Percentiles rank a stretch among this genome's conserved stretches.
Evolutionary conservation across 2,888 invertebrate genomes (phyloP).

Genomic region (Octodonta nipae): DNA sequence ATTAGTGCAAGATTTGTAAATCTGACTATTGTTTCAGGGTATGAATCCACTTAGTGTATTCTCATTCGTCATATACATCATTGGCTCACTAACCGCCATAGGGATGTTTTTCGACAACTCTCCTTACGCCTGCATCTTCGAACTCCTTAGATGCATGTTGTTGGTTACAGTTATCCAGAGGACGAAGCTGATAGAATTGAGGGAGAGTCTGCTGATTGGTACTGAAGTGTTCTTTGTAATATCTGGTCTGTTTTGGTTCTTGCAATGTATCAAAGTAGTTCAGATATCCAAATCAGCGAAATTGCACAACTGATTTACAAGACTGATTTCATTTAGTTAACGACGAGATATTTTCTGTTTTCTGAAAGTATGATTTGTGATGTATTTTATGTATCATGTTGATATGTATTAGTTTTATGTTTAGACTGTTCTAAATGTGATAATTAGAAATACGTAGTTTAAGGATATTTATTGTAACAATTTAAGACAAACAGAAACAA

Average conservation of each 20-base stretch:
- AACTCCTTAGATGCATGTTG: conserved; percentile 50
- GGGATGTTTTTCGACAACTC: conserved; percentile 60
- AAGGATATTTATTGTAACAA: too few relatives aligned
- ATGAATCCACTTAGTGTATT: conserved; percentile 46
- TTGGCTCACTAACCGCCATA: conserved; percentile 53
- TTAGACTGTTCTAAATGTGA: too few relatives aligned
- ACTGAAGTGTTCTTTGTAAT: conserved; percentile 45
- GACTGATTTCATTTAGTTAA: too few relatives aligned
- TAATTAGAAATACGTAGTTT: too few relatives aligned
- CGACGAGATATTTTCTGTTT: too few relatives aligned
- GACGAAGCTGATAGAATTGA: conserved; percentile 32
- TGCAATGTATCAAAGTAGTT: conserved; percentile 45
- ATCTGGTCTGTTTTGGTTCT: conserved; percentile 50
- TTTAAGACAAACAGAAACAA: too few relatives aligned
- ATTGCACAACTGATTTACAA: too few relatives aligned
- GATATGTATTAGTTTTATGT: too few relatives aligned
- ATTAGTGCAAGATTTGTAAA: too few relatives aligned
- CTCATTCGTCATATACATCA: conserved; percentile 48
- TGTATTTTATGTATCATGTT: too few relatives aligned
- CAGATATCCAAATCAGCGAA: too few relatives aligned
- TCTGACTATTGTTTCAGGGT: conserved; percentile 46
- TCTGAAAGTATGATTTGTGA: too few relatives aligned
- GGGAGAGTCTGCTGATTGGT: conserved; percentile 36
- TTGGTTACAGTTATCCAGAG: conserved; percentile 39
- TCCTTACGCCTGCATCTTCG: conserved; percentile 46